A percentile compares a stretch with the other conserved stretches of the same genome.
These are phyloP conservation scores for Brotogeris chrysoptera DNA, from an alignment of 2,797 vertebrate genomes.

Conservation along the genomic window DNA sequence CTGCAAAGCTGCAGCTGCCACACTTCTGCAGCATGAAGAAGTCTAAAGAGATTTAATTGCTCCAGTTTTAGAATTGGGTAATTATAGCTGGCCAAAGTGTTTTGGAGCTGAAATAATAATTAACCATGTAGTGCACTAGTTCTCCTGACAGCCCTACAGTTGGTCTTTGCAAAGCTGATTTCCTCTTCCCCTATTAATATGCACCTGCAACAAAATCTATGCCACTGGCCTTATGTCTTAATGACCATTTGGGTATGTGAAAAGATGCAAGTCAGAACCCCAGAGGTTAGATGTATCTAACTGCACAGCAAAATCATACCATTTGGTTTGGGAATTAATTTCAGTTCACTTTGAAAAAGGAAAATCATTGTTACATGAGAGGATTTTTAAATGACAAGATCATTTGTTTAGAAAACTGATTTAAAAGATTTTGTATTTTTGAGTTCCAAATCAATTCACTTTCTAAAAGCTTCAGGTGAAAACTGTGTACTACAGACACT, in stretches of 20 bases:
- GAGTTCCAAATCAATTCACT: neutral
- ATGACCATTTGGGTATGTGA: neutral
- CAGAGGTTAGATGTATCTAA: neutral
- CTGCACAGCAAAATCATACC: neutral
- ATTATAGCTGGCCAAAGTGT: neutral
- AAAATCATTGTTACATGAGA: neutral
- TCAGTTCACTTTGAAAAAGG: neutral
- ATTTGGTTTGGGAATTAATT: neutral
- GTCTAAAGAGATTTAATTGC: neutral
- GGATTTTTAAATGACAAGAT: conserved; percentile 20
- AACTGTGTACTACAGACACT: neutral
- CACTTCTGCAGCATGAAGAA: neutral
- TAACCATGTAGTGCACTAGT: conserved; percentile 3
- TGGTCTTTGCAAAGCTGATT: neutral
- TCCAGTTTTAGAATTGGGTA: conserved; percentile 19
- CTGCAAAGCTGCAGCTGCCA: neutral
- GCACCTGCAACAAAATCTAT: neutral
- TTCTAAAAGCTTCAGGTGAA: neutral
- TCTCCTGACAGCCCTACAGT: neutral
- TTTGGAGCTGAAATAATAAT: neutral
- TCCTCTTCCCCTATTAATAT: neutral
- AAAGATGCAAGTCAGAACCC: neutral
- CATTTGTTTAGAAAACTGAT: neutral
- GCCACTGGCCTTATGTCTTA: neutral
- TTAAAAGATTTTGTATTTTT: neutral